These are phyloP conservation scores for Eueides isabella DNA, from an alignment of 1,140 invertebrate species.

Conservation along the genomic window DNA sequence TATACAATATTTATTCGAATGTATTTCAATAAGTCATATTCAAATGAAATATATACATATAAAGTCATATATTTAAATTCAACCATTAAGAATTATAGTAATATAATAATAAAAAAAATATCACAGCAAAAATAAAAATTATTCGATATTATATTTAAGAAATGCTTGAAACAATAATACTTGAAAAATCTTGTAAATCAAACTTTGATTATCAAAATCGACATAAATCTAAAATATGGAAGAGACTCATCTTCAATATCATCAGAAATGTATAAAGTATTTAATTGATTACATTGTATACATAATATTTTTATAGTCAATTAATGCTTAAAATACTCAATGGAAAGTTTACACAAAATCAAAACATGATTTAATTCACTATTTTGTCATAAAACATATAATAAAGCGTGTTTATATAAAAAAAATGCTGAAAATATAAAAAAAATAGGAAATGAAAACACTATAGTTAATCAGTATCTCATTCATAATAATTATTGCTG, in stretches of 20 bases:
- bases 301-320: background rate
- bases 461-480: background rate
- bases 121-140: background rate
- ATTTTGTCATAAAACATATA: no score
- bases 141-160: background rate
- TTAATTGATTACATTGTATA: no score
- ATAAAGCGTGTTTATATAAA: no score
- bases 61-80: background rate
- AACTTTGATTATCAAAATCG: background rate
- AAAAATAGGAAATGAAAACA: no score
- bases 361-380: no score
- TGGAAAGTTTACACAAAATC: no score
- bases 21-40: background rate
- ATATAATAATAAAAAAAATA: background rate
- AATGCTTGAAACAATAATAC: background rate
- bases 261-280: background rate
- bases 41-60: no score
- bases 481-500: no score
- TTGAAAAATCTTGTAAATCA: background rate
- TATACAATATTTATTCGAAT: background rate
- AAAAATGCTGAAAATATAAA: no score
- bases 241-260: background rate
- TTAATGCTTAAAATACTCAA: background rate
- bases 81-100: background rate
- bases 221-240: background rate